These are phyloP conservation scores for Palythoa caribaeorum DNA, from an alignment of 92 coral and sea anemone species.

Conservation along the genomic window DNA sequence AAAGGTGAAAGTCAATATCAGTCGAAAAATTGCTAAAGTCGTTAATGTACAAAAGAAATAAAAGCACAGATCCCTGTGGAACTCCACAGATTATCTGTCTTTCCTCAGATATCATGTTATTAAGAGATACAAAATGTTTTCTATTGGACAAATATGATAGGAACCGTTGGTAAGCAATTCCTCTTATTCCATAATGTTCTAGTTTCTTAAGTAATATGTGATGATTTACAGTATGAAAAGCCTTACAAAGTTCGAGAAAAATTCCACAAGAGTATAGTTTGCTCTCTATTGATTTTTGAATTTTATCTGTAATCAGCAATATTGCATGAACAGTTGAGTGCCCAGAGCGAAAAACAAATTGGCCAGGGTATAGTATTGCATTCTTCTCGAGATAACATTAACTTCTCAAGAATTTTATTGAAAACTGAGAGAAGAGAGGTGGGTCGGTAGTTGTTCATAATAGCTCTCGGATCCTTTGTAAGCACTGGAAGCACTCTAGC, in stretches of 20 bases:
- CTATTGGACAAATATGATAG: slow-evolving; percentile 48
- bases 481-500: too few relatives aligned
- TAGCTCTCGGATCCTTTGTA: neutral
- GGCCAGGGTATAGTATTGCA: slow-evolving; percentile 43
- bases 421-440: slow-evolving; percentile 57
- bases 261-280: slow-evolving; percentile 52
- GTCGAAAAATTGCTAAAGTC: too few relatives aligned
- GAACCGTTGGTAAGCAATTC: slow-evolving; percentile 52
- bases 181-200: slow-evolving; percentile 51
- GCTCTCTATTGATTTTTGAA: slow-evolving; percentile 57
- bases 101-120: slow-evolving; percentile 48
- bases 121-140: slow-evolving; percentile 38
- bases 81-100: slow-evolving; percentile 48
- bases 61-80: slow-evolving; percentile 59
- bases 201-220: slow-evolving; percentile 44
- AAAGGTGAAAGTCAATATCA: too few relatives aligned
- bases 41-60: neutral
- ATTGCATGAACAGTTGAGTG: slow-evolving; percentile 60
- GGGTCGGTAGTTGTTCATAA: slow-evolving; percentile 52
- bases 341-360: slow-evolving; percentile 59
- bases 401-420: slow-evolving; percentile 56
- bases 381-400: slow-evolving; percentile 57
- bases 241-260: slow-evolving; percentile 56
- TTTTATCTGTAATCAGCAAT: slow-evolving; percentile 50
- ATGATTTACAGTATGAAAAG: slow-evolving; percentile 61